Percentiles rank a stretch among this genome's conserved stretches.
Evolutionary conservation across 1,140 invertebrate genomes (phyloP).

Genomic region (Halictus rubicundus): DNA sequence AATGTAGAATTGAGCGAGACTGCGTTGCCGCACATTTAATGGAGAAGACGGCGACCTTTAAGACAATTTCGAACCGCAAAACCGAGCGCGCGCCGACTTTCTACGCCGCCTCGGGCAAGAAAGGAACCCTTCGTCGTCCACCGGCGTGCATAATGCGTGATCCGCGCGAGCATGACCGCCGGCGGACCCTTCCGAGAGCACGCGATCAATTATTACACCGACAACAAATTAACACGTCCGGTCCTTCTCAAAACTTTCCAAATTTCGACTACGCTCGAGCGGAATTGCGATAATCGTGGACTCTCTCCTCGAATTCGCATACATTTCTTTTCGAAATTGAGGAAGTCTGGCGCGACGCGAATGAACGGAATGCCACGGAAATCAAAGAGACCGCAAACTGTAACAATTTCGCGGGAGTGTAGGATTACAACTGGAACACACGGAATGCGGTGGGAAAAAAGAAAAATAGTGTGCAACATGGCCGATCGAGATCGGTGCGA

Average conservation of each 20-base stretch:
- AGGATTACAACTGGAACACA: background rate
- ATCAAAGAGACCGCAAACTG: too few species aligned
- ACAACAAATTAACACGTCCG: too few species aligned
- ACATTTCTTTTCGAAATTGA: too few species aligned
- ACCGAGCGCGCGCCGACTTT: slow-evolving; percentile 27
- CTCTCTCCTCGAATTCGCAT: too few species aligned
- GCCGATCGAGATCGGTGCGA: background rate
- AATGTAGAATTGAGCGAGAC: background rate
- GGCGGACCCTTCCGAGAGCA: too few species aligned
- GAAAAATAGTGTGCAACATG: too few species aligned
- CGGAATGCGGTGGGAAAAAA: background rate
- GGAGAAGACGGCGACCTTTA: slow-evolving; percentile 37
- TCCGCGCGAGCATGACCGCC: background rate
- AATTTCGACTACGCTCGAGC: too few species aligned
- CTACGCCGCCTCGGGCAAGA: slow-evolving; percentile 32
- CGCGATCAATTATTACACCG: background rate
- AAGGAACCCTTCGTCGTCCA: slow-evolving; percentile 9
- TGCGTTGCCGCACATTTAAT: background rate
- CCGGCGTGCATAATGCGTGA: background rate
- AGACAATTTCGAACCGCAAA: slow-evolving; percentile 34
- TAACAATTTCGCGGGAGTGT: too few species aligned
- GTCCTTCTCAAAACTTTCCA: too few species aligned
- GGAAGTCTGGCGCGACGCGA: too few species aligned
- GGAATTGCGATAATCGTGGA: too few species aligned
- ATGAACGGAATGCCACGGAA: too few species aligned